Evolutionary conservation across 2,113 vertebrate genomes (phyloP).

Genomic region (Thalassarche chlororhynchos): DNA sequence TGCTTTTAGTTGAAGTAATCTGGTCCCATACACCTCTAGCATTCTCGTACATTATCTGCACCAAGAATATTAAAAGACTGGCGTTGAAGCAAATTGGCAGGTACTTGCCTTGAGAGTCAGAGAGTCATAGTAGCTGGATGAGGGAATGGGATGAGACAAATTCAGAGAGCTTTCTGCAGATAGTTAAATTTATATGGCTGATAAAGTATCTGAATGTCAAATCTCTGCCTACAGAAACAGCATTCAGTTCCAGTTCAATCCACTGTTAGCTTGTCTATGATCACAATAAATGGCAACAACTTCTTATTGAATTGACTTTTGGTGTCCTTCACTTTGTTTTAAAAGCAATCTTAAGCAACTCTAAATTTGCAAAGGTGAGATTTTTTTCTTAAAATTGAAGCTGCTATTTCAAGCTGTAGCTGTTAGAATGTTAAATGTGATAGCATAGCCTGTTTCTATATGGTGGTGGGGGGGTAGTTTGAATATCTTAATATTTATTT

Average conservation of each 20-base stretch:
- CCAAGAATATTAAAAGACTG: not conserved
- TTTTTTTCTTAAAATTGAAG: not conserved
- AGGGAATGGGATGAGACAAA: not conserved
- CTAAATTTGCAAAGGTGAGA: not conserved
- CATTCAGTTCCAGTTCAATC: accelerated
- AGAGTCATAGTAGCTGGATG: not conserved
- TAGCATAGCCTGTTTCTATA: not conserved
- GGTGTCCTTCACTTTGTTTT: not conserved
- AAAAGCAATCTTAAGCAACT: not conserved
- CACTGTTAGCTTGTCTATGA: not conserved
- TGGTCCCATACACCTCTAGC: not conserved
- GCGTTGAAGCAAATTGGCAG: not conserved
- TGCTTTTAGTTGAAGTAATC: not conserved
- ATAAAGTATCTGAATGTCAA: not conserved
- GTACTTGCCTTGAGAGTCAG: not conserved
- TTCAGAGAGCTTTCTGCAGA: not conserved
- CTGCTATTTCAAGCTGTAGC: not conserved
- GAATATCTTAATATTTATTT: not conserved
- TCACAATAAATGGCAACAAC: not conserved
- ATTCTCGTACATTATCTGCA: not conserved
- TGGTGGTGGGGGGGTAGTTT: not conserved
- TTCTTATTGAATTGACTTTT: not conserved
- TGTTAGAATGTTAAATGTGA: not conserved
- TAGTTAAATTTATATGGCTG: not conserved
- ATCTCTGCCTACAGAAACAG: not conserved